Conservation (phyloP, 2,113 vertebrate species). For the Macroglossus sobrinus region DNA sequence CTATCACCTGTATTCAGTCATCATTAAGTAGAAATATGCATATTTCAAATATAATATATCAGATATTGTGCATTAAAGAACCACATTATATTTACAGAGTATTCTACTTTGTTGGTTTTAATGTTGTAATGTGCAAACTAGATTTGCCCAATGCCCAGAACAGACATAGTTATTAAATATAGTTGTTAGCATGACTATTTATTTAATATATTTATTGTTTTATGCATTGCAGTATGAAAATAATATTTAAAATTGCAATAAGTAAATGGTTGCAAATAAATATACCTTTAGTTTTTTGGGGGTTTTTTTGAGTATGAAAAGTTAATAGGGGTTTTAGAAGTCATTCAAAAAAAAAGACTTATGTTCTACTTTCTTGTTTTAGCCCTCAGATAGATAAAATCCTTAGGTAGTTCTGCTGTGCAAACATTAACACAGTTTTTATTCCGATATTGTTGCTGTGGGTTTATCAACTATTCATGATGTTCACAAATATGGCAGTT, state of each 20-base stretch:
- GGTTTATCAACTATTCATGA: conserved; percentile 56
- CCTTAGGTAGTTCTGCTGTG: neutral
- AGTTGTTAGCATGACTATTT: neutral
- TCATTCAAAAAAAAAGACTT: neutral
- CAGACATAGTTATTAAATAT: neutral
- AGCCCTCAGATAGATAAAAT: conserved; percentile 34
- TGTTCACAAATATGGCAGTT: neutral
- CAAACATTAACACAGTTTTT: conserved; percentile 51
- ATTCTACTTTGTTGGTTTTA: neutral
- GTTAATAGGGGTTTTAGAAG: neutral
- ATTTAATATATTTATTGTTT: neutral
- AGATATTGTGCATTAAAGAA: neutral
- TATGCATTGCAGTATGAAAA: neutral
- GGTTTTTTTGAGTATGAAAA: neutral
- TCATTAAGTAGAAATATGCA: too few species aligned
- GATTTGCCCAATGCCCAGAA: neutral
- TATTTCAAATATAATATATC: neutral
- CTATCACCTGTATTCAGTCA: too few species aligned
- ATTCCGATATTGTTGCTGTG: conserved; percentile 22
- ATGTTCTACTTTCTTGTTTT: neutral
- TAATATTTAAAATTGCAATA: neutral
- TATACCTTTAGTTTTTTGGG: neutral
- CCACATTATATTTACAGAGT: neutral
- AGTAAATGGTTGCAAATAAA: neutral
- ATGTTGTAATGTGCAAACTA: neutral